A percentile compares a stretch with the other conserved stretches of the same genome.
Conservation (phyloP, 1,140 invertebrate species). For the fruit fly (Drosophila melanogaster) region Release_6_plus_ISO1_MT NT_037436.4:21894001-21894500, state of each 20-base stretch:
- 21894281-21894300: neutral
- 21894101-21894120: slow-evolving; percentile 71
- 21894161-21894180: slow-evolving; percentile 26
- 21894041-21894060: too few species aligned
- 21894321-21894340: neutral
- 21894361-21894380: neutral
- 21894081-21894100: slow-evolving; percentile 16
- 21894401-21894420: too few species aligned
- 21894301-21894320: neutral
- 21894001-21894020: slow-evolving; percentile 80
- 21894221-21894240: slow-evolving; percentile 8
- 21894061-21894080: neutral
- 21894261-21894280: neutral
- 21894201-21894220: neutral
- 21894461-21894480: too few species aligned
- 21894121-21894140: slow-evolving; percentile 68
- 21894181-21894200: slow-evolving; percentile 18
- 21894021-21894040: slow-evolving; percentile 5
- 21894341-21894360: neutral
- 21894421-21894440: too few species aligned
- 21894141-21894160: slow-evolving; percentile 16
- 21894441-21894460: too few species aligned
- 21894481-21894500: too few species aligned
- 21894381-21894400: too few species aligned
- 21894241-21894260: slow-evolving; percentile 7